Base-by-base conservation (phyloP, 2,888 invertebrate species). In the Lasioglossum oenotherae region DNA sequence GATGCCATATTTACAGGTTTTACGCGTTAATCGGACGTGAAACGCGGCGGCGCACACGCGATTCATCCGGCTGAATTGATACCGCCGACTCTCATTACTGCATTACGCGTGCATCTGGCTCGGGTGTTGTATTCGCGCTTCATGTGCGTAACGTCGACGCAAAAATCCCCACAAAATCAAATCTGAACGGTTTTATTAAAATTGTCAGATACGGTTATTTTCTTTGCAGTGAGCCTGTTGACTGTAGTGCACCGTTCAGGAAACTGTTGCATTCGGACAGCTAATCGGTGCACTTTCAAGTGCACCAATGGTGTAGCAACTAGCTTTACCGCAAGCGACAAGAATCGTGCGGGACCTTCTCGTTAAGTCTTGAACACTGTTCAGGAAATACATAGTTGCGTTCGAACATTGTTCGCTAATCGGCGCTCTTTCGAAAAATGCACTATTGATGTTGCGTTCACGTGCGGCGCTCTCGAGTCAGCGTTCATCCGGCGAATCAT, bases 1-100 rank as follows among this genome's bases (percentile, higher is more conserved):
- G 84, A 85, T 88, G 83, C 83, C 88, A 78, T 80, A 85, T 88
- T 86, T 87, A 82, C 86, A 78, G 85, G 81, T 85, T 88, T 81
- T 87, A 81, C 84, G 84, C 89, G 86, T 90, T 89, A 90, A 91
- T 88, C 91, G 87, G 80, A 85, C 84, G 91, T 88, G 91, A 89
- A 90, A 91, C 87, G 85, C 90, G 84, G 74, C 84, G 81, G 71
- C 78, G 44, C 80, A 57, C 83, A 72, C 78, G 72, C 74, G 80
- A 87, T 79, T 78, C 82, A 69, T 31, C 74, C 74, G 27, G 23
- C 64, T n/a, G 46, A 79, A 81, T 46, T 78, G 87, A 89, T 85
- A 81, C 74, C 53, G 77, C 72, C 69, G 49, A 86, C 35, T 31
- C 80, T 67, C 74, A 27, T 86, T 84, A 80, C 27, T 46, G n/a